A percentile compares a stretch with the other conserved stretches of the same genome.
These are phyloP conservation scores for Crossoptilon crossoptilon DNA, from an alignment of 2,797 vertebrate genomes.

Conservation along the genomic window DNA sequence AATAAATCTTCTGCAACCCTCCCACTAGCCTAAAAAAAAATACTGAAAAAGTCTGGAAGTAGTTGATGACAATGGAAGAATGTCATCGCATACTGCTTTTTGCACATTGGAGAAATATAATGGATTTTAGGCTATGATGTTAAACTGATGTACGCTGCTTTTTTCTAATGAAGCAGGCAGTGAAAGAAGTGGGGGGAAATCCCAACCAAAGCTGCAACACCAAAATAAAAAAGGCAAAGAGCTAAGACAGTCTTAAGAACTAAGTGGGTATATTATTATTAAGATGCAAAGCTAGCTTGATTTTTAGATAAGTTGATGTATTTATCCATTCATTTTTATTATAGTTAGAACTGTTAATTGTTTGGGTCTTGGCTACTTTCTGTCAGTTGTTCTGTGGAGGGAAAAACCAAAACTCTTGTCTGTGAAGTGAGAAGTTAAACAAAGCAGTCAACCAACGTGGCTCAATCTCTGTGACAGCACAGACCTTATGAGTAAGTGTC, in stretches of 20 bases:
- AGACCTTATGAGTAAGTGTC: not conserved
- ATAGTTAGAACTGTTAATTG: not conserved
- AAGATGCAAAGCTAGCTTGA: not conserved
- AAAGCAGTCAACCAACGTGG: not conserved
- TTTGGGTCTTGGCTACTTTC: not conserved
- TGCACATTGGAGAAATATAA: not conserved
- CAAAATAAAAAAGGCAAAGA: too few relatives aligned
- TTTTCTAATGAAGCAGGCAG: not conserved
- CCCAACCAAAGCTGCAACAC: too few relatives aligned
- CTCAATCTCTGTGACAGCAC: not conserved
- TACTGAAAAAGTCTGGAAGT: not conserved
- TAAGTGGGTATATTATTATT: not conserved
- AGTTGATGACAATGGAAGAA: not conserved
- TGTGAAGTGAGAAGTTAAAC: not conserved
- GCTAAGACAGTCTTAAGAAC: not conserved
- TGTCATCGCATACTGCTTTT: not conserved
- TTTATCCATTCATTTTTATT: not conserved
- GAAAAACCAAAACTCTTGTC: not conserved
- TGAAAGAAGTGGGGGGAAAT: accelerated
- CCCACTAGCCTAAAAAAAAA: not conserved
- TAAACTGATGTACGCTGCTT: not conserved
- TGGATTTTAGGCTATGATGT: not conserved
- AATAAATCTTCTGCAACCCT: not conserved
- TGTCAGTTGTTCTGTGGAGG: not conserved
- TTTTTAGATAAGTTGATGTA: not conserved